These are phyloP conservation scores for Phyllostomus discolor DNA, from an alignment of 2,113 vertebrate genomes.

Conservation along the genomic window DNA sequence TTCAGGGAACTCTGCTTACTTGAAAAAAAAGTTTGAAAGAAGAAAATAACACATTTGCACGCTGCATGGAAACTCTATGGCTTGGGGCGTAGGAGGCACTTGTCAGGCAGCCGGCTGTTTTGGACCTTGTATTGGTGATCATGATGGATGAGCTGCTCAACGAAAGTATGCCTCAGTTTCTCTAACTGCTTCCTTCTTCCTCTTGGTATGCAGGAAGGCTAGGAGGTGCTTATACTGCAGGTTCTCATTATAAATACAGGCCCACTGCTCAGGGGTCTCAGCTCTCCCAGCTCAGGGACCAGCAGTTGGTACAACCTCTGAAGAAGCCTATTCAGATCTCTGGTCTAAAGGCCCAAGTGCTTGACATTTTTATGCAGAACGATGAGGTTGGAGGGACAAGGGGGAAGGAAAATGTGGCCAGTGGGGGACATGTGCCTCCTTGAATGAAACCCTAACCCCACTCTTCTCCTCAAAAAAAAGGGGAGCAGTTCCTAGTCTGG, in stretches of 20 bases:
- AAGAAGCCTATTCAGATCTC: not conserved
- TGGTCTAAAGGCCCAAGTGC: not conserved
- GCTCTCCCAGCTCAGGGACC: not conserved
- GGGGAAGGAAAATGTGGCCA: not conserved
- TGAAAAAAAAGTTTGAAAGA: not conserved
- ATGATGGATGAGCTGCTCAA: not conserved
- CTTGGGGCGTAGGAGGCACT: not conserved
- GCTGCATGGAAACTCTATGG: not conserved
- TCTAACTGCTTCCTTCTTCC: not conserved
- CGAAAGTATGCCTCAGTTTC: not conserved
- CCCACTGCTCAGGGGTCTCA: not conserved
- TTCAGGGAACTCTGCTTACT: slow-evolving; percentile 40
- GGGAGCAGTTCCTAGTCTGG: not conserved
- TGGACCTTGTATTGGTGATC: not conserved
- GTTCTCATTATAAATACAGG: not conserved
- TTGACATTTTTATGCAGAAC: not conserved
- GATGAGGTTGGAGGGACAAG: not conserved
- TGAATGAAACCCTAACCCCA: not conserved
- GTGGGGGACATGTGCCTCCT: not conserved
- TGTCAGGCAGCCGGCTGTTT: not conserved
- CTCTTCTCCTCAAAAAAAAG: not conserved
- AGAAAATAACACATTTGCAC: not conserved
- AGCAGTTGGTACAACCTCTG: not conserved
- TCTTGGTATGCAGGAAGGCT: not conserved
- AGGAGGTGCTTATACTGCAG: not conserved